These are phyloP conservation scores for Whitmania pigra DNA, from an alignment of 1,140 invertebrate species.

Conservation along the genomic window DNA sequence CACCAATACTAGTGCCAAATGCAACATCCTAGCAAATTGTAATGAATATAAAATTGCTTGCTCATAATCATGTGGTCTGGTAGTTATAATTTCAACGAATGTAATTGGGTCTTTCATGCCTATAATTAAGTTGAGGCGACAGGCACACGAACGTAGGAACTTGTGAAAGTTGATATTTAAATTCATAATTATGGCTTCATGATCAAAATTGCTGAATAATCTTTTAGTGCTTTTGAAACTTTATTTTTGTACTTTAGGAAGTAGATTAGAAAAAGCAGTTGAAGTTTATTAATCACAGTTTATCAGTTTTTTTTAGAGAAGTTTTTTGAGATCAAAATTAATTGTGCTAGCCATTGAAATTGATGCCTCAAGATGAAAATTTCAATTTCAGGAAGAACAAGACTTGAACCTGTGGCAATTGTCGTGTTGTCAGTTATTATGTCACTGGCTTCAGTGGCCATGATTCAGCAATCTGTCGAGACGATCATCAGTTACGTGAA, in stretches of 20 bases:
- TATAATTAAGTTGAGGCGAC: too few relatives aligned
- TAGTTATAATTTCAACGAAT: too few relatives aligned
- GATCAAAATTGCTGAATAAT: too few relatives aligned
- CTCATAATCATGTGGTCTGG: not conserved
- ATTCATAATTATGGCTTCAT: too few relatives aligned
- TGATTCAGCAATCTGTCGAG: constrained; percentile 27
- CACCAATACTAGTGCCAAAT: too few relatives aligned
- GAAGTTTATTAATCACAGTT: not conserved
- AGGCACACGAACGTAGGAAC: too few relatives aligned
- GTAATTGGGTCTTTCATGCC: too few relatives aligned
- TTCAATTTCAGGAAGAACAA: constrained; percentile 33
- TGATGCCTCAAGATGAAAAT: not conserved
- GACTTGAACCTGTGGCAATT: constrained; percentile 43
- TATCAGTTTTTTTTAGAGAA: not conserved
- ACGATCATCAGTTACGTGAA: constrained; percentile 13
- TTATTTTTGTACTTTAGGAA: not conserved
- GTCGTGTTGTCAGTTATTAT: constrained; percentile 43
- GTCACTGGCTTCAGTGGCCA: constrained; percentile 41
- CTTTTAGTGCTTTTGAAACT: too few relatives aligned
- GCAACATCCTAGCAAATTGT: too few relatives aligned
- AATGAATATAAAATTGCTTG: not conserved
- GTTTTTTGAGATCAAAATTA: not conserved
- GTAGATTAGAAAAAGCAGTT: not conserved
- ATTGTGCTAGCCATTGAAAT: not conserved
- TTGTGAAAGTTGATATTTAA: too few relatives aligned